Evolutionary conservation across 2,797 vertebrate species (phyloP).

Genomic region (Leontopithecus rosalia): DNA sequence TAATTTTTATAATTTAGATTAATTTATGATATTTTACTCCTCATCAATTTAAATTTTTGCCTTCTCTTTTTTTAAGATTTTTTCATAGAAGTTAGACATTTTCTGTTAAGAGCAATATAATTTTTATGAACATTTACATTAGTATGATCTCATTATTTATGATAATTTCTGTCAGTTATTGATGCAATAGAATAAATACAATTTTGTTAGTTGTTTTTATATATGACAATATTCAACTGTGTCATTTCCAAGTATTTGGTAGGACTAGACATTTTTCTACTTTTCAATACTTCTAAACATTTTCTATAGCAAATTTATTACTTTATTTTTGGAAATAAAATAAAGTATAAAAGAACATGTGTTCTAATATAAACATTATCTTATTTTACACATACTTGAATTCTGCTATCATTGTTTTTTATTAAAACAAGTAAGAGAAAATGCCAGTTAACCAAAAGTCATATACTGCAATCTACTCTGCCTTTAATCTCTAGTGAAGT

Average conservation of each 20-base stretch:
- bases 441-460: background rate
- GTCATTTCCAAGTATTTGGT: background rate
- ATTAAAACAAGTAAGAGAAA: background rate
- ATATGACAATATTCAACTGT: background rate
- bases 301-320: background rate
- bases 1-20: background rate
- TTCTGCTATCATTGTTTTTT: background rate
- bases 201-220: background rate
- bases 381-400: background rate
- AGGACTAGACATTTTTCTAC: background rate
- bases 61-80: background rate
- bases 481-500: background rate
- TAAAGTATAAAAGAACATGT: background rate
- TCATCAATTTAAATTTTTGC: background rate
- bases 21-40: background rate
- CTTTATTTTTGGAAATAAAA: background rate
- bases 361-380: background rate
- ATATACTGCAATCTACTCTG: background rate
- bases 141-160: background rate
- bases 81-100: background rate
- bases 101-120: background rate
- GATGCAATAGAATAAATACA: background rate
- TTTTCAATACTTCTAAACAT: background rate
- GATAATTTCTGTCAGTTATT: background rate
- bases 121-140: background rate